These are phyloP conservation scores for Holotrichia oblita DNA, from an alignment of 1,140 invertebrate genomes.

Conservation along the genomic window DNA sequence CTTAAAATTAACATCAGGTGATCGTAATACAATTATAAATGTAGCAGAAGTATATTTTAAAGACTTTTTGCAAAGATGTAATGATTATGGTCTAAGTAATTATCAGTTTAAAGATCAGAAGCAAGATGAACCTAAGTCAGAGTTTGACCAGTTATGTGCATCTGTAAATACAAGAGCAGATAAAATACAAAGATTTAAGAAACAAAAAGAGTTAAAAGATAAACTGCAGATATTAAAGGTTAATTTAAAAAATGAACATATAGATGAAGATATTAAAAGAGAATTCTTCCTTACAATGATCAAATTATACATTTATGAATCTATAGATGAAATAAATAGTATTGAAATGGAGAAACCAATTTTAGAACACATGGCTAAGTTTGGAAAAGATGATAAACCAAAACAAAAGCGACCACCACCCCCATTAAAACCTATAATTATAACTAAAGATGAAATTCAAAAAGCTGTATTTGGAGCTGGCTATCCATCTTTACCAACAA, in stretches of 20 bases:
- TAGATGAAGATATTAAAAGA: slow-evolving; percentile 83
- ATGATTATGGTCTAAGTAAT: slow-evolving; percentile 79
- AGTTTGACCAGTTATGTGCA: slow-evolving; percentile 58
- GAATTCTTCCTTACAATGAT: slow-evolving; percentile 85
- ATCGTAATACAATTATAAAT: slow-evolving; percentile 75
- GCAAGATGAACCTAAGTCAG: slow-evolving; percentile 43
- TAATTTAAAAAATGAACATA: slow-evolving; percentile 70
- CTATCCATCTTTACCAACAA: slow-evolving; percentile 91
- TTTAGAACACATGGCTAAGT: slow-evolving; percentile 74
- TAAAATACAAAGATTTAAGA: slow-evolving; percentile 83
- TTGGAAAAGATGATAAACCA: slow-evolving; percentile 60
- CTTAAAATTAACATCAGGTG: slow-evolving; percentile 71
- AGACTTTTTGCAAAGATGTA: slow-evolving; percentile 83
- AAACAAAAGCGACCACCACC: slow-evolving; percentile 60
- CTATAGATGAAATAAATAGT: slow-evolving; percentile 81
- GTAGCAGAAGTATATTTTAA: slow-evolving; percentile 84
- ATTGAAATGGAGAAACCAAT: slow-evolving; percentile 78
- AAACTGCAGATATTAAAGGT: slow-evolving; percentile 76
- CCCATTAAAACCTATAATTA: slow-evolving; percentile 88
- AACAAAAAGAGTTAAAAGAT: too few relatives aligned
- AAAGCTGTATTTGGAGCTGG: slow-evolving; percentile 94
- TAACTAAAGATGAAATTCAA: slow-evolving; percentile 88
- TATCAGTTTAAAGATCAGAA: slow-evolving; percentile 54
- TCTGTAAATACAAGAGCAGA: slow-evolving; percentile 68
- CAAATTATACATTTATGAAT: slow-evolving; percentile 77